phyloP scores from a whole-genome alignment of 2,113 vertebrate genomes.

The Orycteropus afer region DNA sequence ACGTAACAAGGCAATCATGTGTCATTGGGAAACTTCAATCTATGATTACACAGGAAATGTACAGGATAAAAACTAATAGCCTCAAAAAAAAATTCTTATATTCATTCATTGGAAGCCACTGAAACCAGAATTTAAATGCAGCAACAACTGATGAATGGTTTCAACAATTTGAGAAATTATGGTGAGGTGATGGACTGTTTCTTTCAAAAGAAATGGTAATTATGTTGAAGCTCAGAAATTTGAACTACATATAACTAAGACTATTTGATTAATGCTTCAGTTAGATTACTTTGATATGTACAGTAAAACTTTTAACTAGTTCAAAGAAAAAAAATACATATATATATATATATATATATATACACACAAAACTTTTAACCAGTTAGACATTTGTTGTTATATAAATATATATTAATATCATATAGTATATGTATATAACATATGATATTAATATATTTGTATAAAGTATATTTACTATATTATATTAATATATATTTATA shows the following conservation, averaged over 20 bases:
- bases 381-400: background rate
- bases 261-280: conserved; percentile 17
- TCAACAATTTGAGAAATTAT: conserved; percentile 29
- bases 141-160: background rate
- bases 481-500: too few relatives aligned
- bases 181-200: background rate
- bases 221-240: background rate
- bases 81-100: background rate
- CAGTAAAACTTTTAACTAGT: background rate
- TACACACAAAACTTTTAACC: background rate
- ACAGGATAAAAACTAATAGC: background rate
- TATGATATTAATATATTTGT: too few relatives aligned
- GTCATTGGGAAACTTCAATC: conserved; percentile 4
- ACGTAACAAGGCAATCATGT: background rate
- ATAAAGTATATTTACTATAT: too few relatives aligned
- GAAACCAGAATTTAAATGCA: conserved; percentile 37
- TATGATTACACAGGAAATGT: background rate
- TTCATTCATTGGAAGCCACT: background rate
- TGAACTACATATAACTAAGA: background rate
- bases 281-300: background rate
- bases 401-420: background rate
- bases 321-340: background rate
- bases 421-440: too few relatives aligned
- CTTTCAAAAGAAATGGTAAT: conserved; percentile 20
- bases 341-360: background rate